A percentile compares a stretch with the other conserved stretches of the same genome.
phyloP scores from a whole-genome alignment of 2,113 vertebrate genomes.

The Thinocorus orbignyianus region DNA sequence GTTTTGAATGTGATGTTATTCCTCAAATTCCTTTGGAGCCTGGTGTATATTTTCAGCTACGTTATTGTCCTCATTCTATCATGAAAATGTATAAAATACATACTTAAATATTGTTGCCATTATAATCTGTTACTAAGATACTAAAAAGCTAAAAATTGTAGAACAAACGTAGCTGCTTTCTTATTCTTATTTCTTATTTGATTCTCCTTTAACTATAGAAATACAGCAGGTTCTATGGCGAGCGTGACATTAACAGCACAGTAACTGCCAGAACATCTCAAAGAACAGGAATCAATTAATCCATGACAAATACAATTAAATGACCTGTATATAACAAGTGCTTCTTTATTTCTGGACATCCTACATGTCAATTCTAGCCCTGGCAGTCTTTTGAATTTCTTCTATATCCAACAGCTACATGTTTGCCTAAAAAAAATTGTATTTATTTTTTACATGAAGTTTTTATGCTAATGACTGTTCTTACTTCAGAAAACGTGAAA shows the following conservation, averaged over 20 bases:
- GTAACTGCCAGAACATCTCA: neutral
- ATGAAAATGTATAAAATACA: neutral
- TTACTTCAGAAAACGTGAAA: conserved; percentile 88
- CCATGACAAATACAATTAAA: neutral
- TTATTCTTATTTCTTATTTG: neutral
- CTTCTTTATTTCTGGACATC: neutral
- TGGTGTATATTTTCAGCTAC: neutral
- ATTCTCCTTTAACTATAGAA: neutral
- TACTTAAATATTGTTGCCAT: neutral
- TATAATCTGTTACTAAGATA: neutral
- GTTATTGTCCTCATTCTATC: neutral
- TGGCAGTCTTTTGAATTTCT: neutral
- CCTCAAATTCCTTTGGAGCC: neutral
- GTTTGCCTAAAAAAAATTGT: neutral
- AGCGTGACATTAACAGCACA: neutral
- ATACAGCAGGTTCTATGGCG: neutral
- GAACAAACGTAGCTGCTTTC: neutral
- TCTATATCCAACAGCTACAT: neutral
- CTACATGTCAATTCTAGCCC: neutral
- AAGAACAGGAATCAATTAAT: conserved; percentile 25
- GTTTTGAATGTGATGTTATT: neutral
- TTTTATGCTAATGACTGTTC: conserved; percentile 22
- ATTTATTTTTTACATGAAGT: neutral
- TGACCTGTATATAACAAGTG: neutral
- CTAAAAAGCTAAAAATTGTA: neutral